phyloP scores from a whole-genome alignment of 2,797 vertebrate genomes.

The Ambastaia sidthimunki region DNA sequence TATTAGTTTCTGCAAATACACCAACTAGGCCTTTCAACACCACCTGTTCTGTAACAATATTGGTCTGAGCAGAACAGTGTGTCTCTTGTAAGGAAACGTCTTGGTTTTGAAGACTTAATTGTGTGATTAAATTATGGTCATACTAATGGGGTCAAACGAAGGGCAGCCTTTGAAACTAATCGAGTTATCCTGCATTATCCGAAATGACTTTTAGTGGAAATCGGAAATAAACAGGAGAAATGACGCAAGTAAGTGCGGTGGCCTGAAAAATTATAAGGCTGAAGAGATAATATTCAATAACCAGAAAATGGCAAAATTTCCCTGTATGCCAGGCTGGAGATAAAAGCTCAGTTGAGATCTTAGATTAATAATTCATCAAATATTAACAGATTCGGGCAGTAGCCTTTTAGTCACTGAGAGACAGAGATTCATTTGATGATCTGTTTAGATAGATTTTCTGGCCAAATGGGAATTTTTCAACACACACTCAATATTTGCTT shows the following conservation, averaged over 20 bases:
- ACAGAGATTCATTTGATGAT: conserved; percentile 13
- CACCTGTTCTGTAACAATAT: conserved; percentile 2
- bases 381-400: conserved; percentile 64
- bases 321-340: conserved; percentile 11
- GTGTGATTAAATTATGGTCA: conserved; percentile 27
- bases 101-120: conserved; percentile 24
- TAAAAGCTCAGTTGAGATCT: conserved; percentile 66
- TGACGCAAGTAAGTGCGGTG: conserved; percentile 19
- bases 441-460: conserved; percentile 10
- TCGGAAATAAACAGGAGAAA: conserved; percentile 34
- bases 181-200: conserved; percentile 30
- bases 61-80: background rate
- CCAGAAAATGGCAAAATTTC: conserved; percentile 3
- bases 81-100: conserved; percentile 11
- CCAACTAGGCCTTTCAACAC: background rate
- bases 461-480: background rate
- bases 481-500: background rate
- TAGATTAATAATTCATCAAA: conserved; percentile 78
- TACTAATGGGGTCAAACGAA: conserved; percentile 29
- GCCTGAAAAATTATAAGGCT: conserved; percentile 24
- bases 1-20: conserved; percentile 13
- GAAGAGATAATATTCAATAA: conserved; percentile 3
- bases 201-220: conserved; percentile 40
- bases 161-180: conserved; percentile 27
- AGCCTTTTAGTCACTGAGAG: conserved; percentile 10